Percentiles rank a stretch among this genome's conserved stretches.
Evolutionary conservation across 2,113 vertebrate species (phyloP).

Genomic region (Myrmophylax atrothorax): DNA sequence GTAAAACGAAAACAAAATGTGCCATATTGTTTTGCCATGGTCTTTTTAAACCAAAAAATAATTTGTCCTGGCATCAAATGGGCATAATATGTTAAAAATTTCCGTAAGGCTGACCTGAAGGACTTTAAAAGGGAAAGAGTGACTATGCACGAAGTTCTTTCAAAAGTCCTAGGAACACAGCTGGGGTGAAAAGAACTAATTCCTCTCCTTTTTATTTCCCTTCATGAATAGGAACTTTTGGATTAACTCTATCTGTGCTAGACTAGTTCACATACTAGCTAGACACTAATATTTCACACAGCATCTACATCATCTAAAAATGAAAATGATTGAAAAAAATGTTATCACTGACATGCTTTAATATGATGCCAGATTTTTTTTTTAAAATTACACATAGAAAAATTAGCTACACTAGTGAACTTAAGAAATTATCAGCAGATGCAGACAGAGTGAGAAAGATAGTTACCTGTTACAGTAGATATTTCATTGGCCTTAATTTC

Average conservation of each 20-base stretch:
- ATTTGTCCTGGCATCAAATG: background rate
- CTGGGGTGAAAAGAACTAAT: background rate
- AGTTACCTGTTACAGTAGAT: background rate
- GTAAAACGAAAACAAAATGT: background rate
- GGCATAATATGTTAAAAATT: background rate
- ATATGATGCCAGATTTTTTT: background rate
- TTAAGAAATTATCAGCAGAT: background rate
- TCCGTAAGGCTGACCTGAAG: background rate
- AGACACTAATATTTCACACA: background rate
- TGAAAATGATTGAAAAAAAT: background rate
- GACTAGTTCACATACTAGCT: background rate
- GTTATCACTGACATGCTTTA: background rate
- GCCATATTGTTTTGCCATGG: background rate
- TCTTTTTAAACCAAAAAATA: background rate
- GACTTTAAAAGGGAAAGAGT: background rate
- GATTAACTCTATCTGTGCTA: background rate
- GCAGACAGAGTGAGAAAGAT: background rate
- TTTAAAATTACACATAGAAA: background rate
- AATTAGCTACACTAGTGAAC: background rate
- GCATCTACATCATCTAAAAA: background rate
- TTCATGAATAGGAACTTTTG: background rate
- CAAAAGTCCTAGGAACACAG: background rate
- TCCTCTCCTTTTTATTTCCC: background rate
- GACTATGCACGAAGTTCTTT: background rate
- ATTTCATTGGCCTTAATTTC: background rate